phyloP scores from a whole-genome alignment of 2,888 invertebrate species.

The Saturnia pavonia region DNA sequence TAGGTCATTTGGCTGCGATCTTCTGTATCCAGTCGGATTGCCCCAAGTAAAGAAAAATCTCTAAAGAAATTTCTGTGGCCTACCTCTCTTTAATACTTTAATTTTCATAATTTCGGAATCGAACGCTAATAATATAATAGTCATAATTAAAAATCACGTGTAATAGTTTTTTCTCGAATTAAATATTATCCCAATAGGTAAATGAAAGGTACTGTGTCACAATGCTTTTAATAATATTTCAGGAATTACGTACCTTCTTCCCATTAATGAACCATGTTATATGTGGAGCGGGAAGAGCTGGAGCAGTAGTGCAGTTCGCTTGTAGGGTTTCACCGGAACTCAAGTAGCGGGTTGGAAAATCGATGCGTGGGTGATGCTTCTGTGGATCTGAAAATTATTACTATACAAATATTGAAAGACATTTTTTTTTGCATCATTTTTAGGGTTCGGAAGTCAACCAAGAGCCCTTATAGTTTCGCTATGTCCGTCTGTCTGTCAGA shows the following conservation, averaged over 20 bases:
- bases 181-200: too few relatives aligned
- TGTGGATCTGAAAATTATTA: slow-evolving; percentile 63
- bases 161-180: background rate
- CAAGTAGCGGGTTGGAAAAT: slow-evolving; percentile 69
- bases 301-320: slow-evolving; percentile 84
- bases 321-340: slow-evolving; percentile 71
- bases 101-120: background rate
- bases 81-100: too few relatives aligned
- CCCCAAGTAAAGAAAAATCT: too few relatives aligned
- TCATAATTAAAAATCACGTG: background rate
- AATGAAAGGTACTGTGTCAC: background rate
- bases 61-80: too few relatives aligned
- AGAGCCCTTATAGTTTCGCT: too few relatives aligned
- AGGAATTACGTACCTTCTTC: slow-evolving; percentile 79
- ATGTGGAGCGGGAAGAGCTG: slow-evolving; percentile 87
- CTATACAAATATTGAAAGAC: background rate
- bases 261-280: slow-evolving; percentile 91
- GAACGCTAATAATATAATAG: background rate
- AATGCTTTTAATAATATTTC: slow-evolving; percentile 3
- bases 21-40: too few relatives aligned
- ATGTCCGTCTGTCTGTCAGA: too few relatives aligned
- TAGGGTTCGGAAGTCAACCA: too few relatives aligned
- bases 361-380: slow-evolving; percentile 75
- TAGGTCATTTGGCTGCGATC: too few relatives aligned
- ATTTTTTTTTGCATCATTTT: too few relatives aligned